Conservation (phyloP, 2,113 vertebrate species). For the Rhadina sibilatrix region DNA sequence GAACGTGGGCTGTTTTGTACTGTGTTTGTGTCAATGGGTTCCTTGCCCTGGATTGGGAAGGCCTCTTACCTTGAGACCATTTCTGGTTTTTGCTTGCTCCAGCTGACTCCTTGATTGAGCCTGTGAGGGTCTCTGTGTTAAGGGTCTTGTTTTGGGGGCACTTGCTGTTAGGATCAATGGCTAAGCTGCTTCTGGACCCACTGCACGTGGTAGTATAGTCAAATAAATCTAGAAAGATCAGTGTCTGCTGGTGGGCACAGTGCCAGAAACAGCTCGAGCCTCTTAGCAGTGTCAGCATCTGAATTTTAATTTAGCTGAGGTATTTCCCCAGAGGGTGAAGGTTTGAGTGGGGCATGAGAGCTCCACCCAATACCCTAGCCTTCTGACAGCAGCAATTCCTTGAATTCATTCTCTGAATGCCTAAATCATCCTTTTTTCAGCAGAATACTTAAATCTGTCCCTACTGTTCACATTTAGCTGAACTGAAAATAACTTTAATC, state of each 20-base stretch:
- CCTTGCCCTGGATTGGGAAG: not conserved
- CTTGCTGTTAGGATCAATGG: not conserved
- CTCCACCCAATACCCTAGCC: not conserved
- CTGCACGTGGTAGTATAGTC: not conserved
- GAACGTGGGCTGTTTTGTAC: accelerated
- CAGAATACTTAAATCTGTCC: not conserved
- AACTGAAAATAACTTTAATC: not conserved
- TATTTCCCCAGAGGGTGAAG: not conserved
- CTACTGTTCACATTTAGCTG: not conserved
- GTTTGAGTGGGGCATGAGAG: not conserved
- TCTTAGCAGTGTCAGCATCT: not conserved
- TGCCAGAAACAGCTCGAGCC: not conserved
- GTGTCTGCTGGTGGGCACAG: not conserved
- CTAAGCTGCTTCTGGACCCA: not conserved
- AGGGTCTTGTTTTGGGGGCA: not conserved
- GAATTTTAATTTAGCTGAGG: not conserved
- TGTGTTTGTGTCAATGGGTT: not conserved
- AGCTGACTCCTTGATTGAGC: not conserved
- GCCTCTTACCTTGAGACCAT: not conserved
- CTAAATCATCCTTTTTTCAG: not conserved
- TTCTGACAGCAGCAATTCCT: not conserved
- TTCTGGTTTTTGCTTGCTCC: not conserved
- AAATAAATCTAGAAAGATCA: not conserved
- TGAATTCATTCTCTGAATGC: not conserved
- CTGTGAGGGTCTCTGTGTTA: not conserved